Percentiles rank a stretch among this genome's conserved stretches.
These are phyloP conservation scores for Condylostylus longicornis DNA, from an alignment of 1,140 invertebrate species.

Conservation along the genomic window DNA sequence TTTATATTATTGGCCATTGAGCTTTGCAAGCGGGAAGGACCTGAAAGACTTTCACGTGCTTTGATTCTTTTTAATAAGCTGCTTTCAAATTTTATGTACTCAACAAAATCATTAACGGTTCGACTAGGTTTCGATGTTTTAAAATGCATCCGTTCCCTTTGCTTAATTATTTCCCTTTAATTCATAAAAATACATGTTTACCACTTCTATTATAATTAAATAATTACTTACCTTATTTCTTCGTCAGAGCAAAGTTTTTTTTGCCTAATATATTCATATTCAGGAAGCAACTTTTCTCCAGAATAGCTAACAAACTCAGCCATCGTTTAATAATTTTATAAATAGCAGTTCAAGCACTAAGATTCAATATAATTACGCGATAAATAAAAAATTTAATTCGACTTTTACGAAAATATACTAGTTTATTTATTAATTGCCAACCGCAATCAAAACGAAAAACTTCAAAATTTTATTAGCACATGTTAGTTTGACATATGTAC, in stretches of 20 bases:
- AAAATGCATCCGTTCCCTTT: constrained; percentile 16
- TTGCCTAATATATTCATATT: constrained; percentile 23
- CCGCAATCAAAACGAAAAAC: too few relatives aligned
- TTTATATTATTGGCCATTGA: constrained; percentile 18
- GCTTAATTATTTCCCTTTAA: constrained; percentile 16
- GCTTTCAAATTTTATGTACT: constrained; percentile 24
- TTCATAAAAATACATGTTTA: neutral
- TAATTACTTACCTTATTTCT: constrained; percentile 17
- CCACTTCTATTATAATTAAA: neutral
- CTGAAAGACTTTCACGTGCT: constrained; percentile 18
- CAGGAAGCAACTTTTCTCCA: constrained; percentile 24
- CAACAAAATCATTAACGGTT: constrained; percentile 16
- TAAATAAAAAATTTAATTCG: too few relatives aligned
- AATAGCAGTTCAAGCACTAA: too few relatives aligned
- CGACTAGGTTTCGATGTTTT: constrained; percentile 19
- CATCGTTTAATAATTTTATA: too few relatives aligned
- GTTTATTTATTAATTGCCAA: too few relatives aligned
- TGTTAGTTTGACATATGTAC: too few relatives aligned
- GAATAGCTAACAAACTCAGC: too few relatives aligned
- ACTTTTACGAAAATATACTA: too few relatives aligned
- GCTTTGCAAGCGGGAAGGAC: constrained; percentile 13
- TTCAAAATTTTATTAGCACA: too few relatives aligned
- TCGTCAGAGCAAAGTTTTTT: constrained; percentile 20
- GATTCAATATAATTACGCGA: too few relatives aligned
- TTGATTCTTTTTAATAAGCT: constrained; percentile 18